Evolutionary conservation across 2,888 invertebrate species (phyloP).

Genomic region (Callimorpha dominula): DNA sequence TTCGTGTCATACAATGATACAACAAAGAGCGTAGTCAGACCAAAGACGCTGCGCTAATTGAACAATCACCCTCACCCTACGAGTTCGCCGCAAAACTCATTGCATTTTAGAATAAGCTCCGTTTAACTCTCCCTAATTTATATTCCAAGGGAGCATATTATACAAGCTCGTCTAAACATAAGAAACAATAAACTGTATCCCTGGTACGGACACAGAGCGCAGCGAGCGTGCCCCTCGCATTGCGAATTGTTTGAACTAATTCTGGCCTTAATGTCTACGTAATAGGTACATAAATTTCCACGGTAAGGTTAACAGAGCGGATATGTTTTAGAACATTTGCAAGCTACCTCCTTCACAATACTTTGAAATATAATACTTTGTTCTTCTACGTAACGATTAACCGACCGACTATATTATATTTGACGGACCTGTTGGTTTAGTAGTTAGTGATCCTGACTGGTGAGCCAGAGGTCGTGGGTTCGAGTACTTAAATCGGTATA

Average conservation of each 20-base stretch:
- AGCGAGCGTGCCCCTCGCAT: slow-evolving; percentile 59
- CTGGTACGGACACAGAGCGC: slow-evolving; percentile 42
- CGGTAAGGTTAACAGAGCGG: slow-evolving; percentile 42
- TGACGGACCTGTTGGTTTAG: no score
- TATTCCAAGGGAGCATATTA: slow-evolving; percentile 19
- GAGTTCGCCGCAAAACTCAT: neutral
- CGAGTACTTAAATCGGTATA: no score
- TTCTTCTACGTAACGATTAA: slow-evolving; percentile 4
- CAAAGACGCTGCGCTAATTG: slow-evolving; percentile 2
- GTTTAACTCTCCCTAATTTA: slow-evolving; percentile 24
- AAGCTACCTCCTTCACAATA: slow-evolving; percentile 25
- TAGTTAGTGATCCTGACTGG: no score
- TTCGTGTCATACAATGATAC: no score
- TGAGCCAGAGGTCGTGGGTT: no score
- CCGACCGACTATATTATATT: neutral
- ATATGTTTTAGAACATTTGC: slow-evolving; percentile 36
- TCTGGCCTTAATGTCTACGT: slow-evolving; percentile 58
- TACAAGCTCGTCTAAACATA: slow-evolving; percentile 22
- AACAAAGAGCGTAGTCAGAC: neutral
- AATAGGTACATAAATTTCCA: slow-evolving; percentile 53
- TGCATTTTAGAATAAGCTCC: slow-evolving; percentile 23
- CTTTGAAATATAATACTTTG: slow-evolving; percentile 19
- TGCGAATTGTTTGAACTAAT: slow-evolving; percentile 73
- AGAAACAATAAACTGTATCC: slow-evolving; percentile 39
- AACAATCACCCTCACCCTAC: slow-evolving; percentile 3